Evolutionary conservation across 2,797 vertebrate genomes (phyloP).

Genomic region (Gymnothorax javanicus): DNA sequence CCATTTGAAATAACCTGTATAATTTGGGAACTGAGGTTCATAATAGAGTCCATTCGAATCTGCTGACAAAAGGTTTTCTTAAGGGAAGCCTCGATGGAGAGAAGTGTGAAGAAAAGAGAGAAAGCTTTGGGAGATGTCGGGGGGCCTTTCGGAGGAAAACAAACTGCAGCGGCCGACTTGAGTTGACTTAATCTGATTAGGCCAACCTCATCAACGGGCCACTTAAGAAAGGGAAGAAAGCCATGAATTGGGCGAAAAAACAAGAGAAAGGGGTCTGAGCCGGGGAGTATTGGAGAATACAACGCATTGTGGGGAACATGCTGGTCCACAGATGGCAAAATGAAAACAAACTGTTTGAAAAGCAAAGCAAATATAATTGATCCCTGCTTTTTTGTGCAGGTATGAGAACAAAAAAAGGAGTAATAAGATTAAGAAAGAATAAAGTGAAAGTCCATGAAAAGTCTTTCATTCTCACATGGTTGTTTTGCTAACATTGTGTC

Average conservation of each 20-base stretch:
- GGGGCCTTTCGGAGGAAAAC: constrained; percentile 63
- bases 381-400: constrained; percentile 49
- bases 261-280: constrained; percentile 60
- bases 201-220: constrained; percentile 65
- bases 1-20: constrained; percentile 63
- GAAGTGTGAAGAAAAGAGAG: constrained; percentile 49
- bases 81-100: constrained; percentile 51
- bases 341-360: constrained; percentile 53
- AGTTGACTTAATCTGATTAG: constrained; percentile 72
- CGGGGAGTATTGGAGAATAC: constrained; percentile 51
- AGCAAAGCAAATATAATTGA: constrained; percentile 55
- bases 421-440: constrained; percentile 50
- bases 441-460: constrained; percentile 44
- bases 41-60: constrained; percentile 57
- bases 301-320: constrained; percentile 52
- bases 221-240: constrained; percentile 56
- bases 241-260: constrained; percentile 42
- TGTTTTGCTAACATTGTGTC: constrained; percentile 25
- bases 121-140: constrained; percentile 61
- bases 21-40: constrained; percentile 51
- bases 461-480: neutral
- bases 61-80: constrained; percentile 63
- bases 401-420: constrained; percentile 52
- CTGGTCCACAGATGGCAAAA: constrained; percentile 67
- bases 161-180: constrained; percentile 64